Conservation (phyloP, 2,113 vertebrate species). For the Mirza zaza region DNA sequence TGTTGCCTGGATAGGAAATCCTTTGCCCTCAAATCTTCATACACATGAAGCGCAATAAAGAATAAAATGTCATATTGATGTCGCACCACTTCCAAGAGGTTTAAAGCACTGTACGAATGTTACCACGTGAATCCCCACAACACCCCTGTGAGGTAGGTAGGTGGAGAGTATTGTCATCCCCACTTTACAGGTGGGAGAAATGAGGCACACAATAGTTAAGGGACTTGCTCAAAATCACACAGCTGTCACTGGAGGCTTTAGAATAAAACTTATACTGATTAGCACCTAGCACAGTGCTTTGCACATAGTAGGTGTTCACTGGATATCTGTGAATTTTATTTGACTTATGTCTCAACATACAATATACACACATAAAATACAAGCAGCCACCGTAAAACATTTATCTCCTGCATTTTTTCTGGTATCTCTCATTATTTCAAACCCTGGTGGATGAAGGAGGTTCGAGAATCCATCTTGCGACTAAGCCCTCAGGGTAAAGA, state of each 20-base stretch:
- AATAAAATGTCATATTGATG: slow-evolving; percentile 27
- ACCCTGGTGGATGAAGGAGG: not conserved
- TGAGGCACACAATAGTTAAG: slow-evolving; percentile 76
- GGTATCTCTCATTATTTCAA: slow-evolving; percentile 14
- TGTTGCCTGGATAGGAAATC: not conserved
- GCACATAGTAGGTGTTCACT: slow-evolving; percentile 59
- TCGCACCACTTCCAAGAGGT: slow-evolving; percentile 40
- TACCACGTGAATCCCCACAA: slow-evolving; percentile 73
- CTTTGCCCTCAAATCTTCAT: not conserved
- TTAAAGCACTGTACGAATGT: slow-evolving; percentile 28
- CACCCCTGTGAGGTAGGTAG: slow-evolving; percentile 81
- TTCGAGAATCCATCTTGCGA: not conserved
- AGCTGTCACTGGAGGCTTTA: slow-evolving; percentile 54
- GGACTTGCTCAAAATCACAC: slow-evolving; percentile 60
- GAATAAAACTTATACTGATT: slow-evolving; percentile 25
- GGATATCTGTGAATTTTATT: slow-evolving; percentile 61
- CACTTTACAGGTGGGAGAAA: slow-evolving; percentile 66
- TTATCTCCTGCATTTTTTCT: not conserved
- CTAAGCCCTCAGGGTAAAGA: not conserved
- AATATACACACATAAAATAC: not conserved
- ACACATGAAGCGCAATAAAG: not conserved
- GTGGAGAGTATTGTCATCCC: slow-evolving; percentile 69
- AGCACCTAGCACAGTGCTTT: slow-evolving; percentile 68
- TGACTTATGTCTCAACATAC: slow-evolving; percentile 44
- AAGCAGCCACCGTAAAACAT: not conserved